A percentile compares a stretch with the other conserved stretches of the same genome.
These are phyloP conservation scores for Sternarchorhynchus goeldii DNA, from an alignment of 2,797 vertebrate species.

Conservation along the genomic window DNA sequence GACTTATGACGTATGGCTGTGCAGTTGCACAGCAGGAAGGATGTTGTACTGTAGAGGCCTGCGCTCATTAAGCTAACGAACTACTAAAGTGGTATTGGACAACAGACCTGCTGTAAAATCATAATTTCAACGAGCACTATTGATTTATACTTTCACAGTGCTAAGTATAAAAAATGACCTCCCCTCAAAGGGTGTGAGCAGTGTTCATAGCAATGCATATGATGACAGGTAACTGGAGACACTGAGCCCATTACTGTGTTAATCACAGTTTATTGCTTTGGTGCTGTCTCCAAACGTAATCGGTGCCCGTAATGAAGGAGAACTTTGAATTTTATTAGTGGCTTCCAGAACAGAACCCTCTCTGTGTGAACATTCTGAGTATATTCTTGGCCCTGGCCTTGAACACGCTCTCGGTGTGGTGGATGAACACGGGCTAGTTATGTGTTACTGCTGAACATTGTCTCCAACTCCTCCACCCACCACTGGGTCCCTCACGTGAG, in stretches of 20 bases:
- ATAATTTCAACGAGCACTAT: neutral
- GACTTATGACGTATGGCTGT: no score
- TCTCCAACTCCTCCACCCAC: slow-evolving; percentile 7
- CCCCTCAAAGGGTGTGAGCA: no score
- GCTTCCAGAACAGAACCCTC: slow-evolving; percentile 20
- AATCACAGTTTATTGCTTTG: slow-evolving; percentile 28
- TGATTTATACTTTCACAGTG: no score
- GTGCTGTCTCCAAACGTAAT: slow-evolving; percentile 5
- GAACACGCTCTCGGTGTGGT: slow-evolving; percentile 5
- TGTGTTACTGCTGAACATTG: slow-evolving; percentile 32
- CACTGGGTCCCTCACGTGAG: neutral
- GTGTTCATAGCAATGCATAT: neutral
- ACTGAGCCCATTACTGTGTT: slow-evolving; percentile 21
- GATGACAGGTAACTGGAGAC: slow-evolving; percentile 13
- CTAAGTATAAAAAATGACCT: no score
- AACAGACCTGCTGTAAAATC: neutral
- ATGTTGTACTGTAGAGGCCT: neutral
- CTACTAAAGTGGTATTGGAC: neutral
- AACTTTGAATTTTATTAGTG: slow-evolving; percentile 22
- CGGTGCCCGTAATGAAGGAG: slow-evolving; percentile 20
- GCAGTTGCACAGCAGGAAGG: no score
- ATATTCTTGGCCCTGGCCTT: slow-evolving; percentile 23
- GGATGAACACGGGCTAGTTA: neutral
- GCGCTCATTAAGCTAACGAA: neutral
- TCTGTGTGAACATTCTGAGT: neutral